Evolutionary conservation across 2,888 invertebrate species (phyloP), one percentile per base, ranked within the genome.

Genomic region (Dysmachus trigonus): DNA sequence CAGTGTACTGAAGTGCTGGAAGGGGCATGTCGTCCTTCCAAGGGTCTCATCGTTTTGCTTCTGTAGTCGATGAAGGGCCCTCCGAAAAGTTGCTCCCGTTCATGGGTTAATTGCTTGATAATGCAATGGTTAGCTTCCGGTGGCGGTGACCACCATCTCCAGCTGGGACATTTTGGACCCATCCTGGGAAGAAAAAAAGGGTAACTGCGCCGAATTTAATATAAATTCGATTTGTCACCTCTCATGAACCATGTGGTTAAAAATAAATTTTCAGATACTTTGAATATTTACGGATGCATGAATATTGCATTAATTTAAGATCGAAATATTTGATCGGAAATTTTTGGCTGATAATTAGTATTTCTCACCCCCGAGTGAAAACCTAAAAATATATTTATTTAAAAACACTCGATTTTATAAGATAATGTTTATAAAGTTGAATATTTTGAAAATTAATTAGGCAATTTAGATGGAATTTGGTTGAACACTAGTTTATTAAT

Each of bases 21-120:
- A 15, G 38, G 15, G 77, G 51, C 53, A 15, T 62, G 53, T 85
- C 76, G 77, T 27, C 85, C 74, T 47, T 74, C 85, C 53, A 76
- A 85, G 38, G 62, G 35, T 77, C 51, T 71, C 77, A 62, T 33
- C 71, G 53, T 27, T 38, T n/a, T 53, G n/a, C 51, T 53, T n/a
- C 72, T 81, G 8, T 22, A 62, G 27, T 51, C 51, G 72, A 38
- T 77, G 38, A 85, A 62, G 85, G 38, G 27, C 51, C 77, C 73
- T 76, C 83, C 33, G 72, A 83, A 85, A 51, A 76, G 51, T 81
- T 85, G 62, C 22, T 71, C 81, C 41, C 77, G 86, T 86, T 87
- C 87, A 87, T 81, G 86, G 86, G 88, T 88, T 88, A 88, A 88
- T 88, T 88, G 87, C 86, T 88, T 86, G 86, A 88, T 88, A 88